phyloP scores from a whole-genome alignment of 2,888 invertebrate species.

The Mimachlamys varia region DNA sequence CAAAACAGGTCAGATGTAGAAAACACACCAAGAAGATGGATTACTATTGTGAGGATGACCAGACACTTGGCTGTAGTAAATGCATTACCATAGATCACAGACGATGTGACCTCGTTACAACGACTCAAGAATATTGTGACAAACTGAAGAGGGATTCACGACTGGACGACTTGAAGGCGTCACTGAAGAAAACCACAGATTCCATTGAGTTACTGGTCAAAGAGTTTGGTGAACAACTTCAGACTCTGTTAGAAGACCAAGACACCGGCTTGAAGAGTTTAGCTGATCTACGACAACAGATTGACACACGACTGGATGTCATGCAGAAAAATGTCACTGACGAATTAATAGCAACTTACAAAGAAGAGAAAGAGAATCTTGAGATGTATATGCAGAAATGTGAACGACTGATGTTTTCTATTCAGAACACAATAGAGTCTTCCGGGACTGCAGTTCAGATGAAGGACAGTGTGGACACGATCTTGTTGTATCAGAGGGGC shows the following conservation, averaged over 20 bases:
- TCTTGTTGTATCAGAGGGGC: background rate
- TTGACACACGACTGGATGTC: background rate
- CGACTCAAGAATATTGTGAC: background rate
- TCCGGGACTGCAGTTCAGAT: background rate
- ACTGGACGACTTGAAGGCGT: background rate
- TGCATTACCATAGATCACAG: conserved; percentile 2
- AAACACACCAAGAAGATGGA: background rate
- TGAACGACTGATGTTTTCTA: background rate
- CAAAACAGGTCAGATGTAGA: background rate
- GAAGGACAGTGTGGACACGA: background rate
- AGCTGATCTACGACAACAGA: background rate
- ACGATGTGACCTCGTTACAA: background rate
- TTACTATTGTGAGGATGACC: background rate
- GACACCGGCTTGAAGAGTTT: background rate
- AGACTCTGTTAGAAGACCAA: background rate
- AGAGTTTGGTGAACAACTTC: background rate
- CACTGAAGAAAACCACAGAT: background rate
- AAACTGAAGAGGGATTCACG: background rate
- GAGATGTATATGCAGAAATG: background rate
- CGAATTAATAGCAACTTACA: background rate
- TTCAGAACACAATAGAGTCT: background rate
- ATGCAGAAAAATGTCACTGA: background rate
- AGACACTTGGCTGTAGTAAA: conserved; percentile 17
- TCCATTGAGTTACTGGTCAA: background rate
- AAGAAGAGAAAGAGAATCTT: background rate